phyloP scores from a whole-genome alignment of 2,888 invertebrate species.

The Teleogryllus oceanicus region DNA sequence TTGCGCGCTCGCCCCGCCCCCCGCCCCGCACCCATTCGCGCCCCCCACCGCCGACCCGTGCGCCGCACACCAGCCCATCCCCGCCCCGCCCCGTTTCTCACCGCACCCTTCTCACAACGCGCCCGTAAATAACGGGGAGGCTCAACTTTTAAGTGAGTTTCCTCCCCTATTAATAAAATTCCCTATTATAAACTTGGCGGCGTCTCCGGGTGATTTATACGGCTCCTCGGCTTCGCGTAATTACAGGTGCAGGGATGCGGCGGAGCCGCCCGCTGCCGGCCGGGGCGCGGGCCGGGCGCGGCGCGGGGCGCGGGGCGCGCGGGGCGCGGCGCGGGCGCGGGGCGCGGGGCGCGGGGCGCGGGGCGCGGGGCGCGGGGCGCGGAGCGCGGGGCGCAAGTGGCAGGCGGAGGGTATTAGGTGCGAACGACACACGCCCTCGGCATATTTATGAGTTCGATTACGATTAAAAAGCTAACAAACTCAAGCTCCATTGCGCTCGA shows the following conservation, averaged over 20 bases:
- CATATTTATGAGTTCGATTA: background rate
- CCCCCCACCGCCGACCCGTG: no score
- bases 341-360: background rate
- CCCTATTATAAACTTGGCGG: slow-evolving; percentile 4
- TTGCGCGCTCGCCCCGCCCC: no score
- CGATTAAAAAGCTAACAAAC: slow-evolving; percentile 18
- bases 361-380: no score
- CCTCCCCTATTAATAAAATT: slow-evolving; percentile 29
- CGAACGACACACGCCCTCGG: no score
- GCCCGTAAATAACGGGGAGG: slow-evolving; percentile 26
- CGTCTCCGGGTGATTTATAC: slow-evolving; percentile 1
- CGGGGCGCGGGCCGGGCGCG: background rate
- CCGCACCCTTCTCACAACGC: background rate
- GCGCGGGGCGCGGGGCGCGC: background rate
- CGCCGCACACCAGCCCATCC: no score
- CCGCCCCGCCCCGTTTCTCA: no score
- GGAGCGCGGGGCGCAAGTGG: background rate
- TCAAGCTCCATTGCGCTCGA: background rate
- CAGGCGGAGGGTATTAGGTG: no score
- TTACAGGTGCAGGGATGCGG: slow-evolving; percentile 4
- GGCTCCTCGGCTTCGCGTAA: slow-evolving; percentile 9
- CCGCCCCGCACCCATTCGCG: no score
- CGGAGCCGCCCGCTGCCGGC: background rate
- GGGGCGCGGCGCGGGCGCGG: background rate
- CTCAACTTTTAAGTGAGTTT: slow-evolving; percentile 25